phyloP scores from a whole-genome alignment of 2,113 vertebrate genomes.

The Leucosticte australis region DNA sequence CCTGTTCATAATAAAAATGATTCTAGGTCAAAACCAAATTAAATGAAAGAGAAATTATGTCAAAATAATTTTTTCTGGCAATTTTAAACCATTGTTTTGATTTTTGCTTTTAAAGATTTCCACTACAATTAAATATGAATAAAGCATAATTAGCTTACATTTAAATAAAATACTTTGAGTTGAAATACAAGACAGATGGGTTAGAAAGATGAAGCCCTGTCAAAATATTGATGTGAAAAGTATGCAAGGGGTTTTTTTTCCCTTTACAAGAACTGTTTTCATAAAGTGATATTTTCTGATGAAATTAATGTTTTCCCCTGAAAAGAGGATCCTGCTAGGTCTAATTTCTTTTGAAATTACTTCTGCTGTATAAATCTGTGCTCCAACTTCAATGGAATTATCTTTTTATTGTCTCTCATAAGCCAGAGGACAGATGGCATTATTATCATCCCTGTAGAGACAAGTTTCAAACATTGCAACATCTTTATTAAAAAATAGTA shows the following conservation, averaged over 20 bases:
- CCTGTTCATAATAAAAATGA: not conserved
- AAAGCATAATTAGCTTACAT: not conserved
- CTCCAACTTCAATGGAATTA: slow-evolving; percentile 29
- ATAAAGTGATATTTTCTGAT: not conserved
- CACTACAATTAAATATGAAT: not conserved
- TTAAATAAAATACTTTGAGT: not conserved
- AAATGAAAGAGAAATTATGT: not conserved
- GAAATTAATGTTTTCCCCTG: not conserved
- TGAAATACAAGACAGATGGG: not conserved
- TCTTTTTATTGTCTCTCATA: slow-evolving; percentile 27
- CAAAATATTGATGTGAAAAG: not conserved
- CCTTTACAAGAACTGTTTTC: not conserved
- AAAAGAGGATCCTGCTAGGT: slow-evolving; percentile 22
- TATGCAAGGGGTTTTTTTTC: not conserved
- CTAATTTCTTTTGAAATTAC: slow-evolving; percentile 40
- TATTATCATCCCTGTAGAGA: not conserved
- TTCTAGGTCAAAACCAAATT: not conserved
- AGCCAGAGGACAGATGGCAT: not conserved
- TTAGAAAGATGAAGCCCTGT: not conserved
- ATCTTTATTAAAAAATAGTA: slow-evolving; percentile 9
- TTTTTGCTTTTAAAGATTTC: not conserved
- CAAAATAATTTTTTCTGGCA: not conserved
- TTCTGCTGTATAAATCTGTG: slow-evolving; percentile 19
- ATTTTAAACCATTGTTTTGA: not conserved
- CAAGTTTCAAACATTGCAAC: not conserved